A percentile compares a stretch with the other conserved stretches of the same genome.
These are phyloP conservation scores for Leptinotarsa peninsularis DNA, from an alignment of 2,888 invertebrate genomes.

Conservation along the genomic window DNA sequence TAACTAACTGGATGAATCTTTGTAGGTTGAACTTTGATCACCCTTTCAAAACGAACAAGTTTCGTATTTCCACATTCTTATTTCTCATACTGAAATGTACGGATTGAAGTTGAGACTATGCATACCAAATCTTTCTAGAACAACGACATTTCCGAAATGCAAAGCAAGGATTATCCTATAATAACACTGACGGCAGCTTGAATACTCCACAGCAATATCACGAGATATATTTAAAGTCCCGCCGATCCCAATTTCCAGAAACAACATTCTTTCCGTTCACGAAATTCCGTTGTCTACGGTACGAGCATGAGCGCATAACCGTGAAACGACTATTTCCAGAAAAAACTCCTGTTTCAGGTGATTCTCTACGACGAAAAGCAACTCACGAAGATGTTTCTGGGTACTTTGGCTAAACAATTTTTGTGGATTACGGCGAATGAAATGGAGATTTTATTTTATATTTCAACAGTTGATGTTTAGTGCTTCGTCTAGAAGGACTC, in stretches of 20 bases:
- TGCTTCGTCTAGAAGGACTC: no score
- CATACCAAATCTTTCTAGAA: no score
- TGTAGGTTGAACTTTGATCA: no score
- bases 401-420: slow-evolving; percentile 1
- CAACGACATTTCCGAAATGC: background rate
- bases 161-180: background rate
- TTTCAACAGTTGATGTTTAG: background rate
- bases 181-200: background rate
- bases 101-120: background rate
- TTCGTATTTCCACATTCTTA: no score
- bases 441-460: background rate
- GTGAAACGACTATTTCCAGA: slow-evolving; percentile 2
- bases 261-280: slow-evolving; percentile 6
- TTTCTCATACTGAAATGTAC: no score
- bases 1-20: no score
- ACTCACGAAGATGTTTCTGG: slow-evolving; percentile 6
- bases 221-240: slow-evolving; percentile 3
- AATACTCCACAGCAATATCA: background rate
- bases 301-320: slow-evolving; percentile 5
- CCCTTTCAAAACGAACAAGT: no score
- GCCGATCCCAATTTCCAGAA: slow-evolving; percentile 18
- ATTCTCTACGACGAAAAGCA: background rate
- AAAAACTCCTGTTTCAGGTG: background rate
- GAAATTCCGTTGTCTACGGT: slow-evolving; percentile 9
- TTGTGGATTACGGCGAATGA: background rate